Base-by-base conservation (phyloP, 2,113 vertebrate species). In the Todiramphus chloris region DNA sequence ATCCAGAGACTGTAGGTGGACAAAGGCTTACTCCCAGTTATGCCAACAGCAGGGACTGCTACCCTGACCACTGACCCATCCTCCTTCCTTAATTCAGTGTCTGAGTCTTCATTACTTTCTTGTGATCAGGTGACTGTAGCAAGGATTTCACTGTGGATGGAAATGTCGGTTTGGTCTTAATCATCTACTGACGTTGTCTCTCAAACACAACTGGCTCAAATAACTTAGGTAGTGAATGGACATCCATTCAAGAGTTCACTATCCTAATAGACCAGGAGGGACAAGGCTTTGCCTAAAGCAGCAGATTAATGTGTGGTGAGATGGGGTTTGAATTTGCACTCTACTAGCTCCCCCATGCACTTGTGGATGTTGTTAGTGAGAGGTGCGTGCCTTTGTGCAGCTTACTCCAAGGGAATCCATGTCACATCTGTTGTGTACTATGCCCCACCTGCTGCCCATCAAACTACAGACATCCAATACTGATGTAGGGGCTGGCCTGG, bases 131-230 rank as follows among this genome's bases (percentile, higher is more conserved):
- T 48, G 31, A 11, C 14, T 1, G 1, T 44, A 55, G 20, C 31
- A 68, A 30, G 10, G 25, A 56, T 80, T 77, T 73, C 8, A n/a
- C 5, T 43, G n/a, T 73, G 48, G 60, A 28, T 78, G 20, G 14
- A 68, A 73, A 59, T 48, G 53, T 1, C 1, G 43, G 24, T 55
- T 59, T 53, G 12, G 11, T 37, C 24, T 37, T 44, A 13, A 35
- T 44, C 7, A 6, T 15, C 60, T 72, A 46, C 33, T 27, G 17
- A 24, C 8, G n/a, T 0, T 0, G 5, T 5, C 13, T 76, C 11
- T 72, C 25, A 66, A 70, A 62, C 8, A 63, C 4, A 84, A 16
- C 12, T 80, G 24, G 17, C 33, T 87, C 46, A 30, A 16, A 55
- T 31, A 83, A 64, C 16, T 51, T 21, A 44, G 5, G 12, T 15